Percentiles rank a stretch among this genome's conserved stretches.
Conservation (phyloP, 2,888 invertebrate genomes). For the Melinaea marsaeus region DNA sequence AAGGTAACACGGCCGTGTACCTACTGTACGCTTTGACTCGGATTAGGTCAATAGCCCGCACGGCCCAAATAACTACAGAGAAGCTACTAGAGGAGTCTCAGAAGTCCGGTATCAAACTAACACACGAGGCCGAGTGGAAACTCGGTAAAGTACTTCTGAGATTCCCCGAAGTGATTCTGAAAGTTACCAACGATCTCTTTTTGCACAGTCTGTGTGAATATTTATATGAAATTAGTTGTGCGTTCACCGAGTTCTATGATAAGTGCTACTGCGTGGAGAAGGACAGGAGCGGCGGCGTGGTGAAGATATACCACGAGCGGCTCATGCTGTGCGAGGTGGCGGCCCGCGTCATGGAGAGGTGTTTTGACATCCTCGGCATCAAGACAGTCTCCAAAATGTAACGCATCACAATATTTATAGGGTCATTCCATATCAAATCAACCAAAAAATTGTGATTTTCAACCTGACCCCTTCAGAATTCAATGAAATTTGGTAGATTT, state of each 20-base stretch:
- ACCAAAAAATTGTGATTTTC: no score
- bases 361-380: conserved; percentile 94
- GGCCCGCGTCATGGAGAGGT: conserved; percentile 89
- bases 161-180: conserved; percentile 91
- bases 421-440: no score
- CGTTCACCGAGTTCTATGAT: conserved; percentile 98
- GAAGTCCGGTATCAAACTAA: conserved; percentile 81
- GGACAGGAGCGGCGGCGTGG: conserved; percentile 87
- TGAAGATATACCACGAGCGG: conserved; percentile 90
- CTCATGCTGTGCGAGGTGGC: conserved; percentile 95
- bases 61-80: conserved; percentile 81
- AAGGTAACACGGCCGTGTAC: conserved; percentile 99
- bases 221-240: conserved; percentile 94
- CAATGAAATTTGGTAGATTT: no score
- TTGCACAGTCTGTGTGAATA: conserved; percentile 96
- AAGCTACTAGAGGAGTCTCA: conserved; percentile 80
- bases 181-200: conserved; percentile 88
- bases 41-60: conserved; percentile 93
- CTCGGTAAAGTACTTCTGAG: conserved; percentile 90
- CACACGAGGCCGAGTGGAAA: conserved; percentile 96
- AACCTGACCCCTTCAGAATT: no score
- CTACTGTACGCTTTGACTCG: conserved; percentile 95
- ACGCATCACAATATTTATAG: conserved; percentile 36
- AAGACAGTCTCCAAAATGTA: conserved; percentile 96
- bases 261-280: conserved; percentile 98